Evolutionary conservation across 2,797 vertebrate species (phyloP), one percentile per base, ranked within the genome.

Genomic region (Sebastes trivittatus): DNA sequence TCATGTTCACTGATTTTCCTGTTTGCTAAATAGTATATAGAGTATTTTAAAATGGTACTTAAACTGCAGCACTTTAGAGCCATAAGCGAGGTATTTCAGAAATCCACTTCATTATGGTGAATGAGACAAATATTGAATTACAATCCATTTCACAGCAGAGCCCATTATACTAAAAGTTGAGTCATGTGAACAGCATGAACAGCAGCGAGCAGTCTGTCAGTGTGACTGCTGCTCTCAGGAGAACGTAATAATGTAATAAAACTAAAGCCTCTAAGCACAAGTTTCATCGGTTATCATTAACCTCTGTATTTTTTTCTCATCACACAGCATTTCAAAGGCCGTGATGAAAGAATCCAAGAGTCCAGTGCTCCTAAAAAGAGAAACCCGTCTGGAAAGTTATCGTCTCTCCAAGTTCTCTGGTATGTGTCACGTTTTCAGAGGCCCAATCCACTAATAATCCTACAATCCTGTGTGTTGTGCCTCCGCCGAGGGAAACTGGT

Each of bases 101-200:
- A 91, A 92, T 91, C 86, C 72, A 79, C 78, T 91, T 93, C 55
- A 90, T 89, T 81, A 83, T 7, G 6, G 23, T 8, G 67, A 84
- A 69, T 7, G 68, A 88, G 79, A 83, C 64, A 72, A 72, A 87
- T 80, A 93, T 83, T 87, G 55, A 90, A 84, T 91, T 86, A 92
- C 83, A 91, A 81, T 75, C 63, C 79, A 80, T 78, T 88, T 89
- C 73, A 90, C 84, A 92, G 77, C 61, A 84, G 75, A 80, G 76
- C 77, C 80, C 78, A 86, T 91, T 93, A 88, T 87, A 38, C 78
- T 75, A 73, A 87, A 46, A 86, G 74, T 89, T 78, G 71, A 89
- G 88, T 93, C 92, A 94, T 93, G 92, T 94, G 89, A 89, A 29
- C 1, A 60, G 82, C 83, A 83, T 89, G 81, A 88, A 73, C 80